phyloP scores from a whole-genome alignment of 2,888 invertebrate genomes.

The Eupithecia exiguata region DNA sequence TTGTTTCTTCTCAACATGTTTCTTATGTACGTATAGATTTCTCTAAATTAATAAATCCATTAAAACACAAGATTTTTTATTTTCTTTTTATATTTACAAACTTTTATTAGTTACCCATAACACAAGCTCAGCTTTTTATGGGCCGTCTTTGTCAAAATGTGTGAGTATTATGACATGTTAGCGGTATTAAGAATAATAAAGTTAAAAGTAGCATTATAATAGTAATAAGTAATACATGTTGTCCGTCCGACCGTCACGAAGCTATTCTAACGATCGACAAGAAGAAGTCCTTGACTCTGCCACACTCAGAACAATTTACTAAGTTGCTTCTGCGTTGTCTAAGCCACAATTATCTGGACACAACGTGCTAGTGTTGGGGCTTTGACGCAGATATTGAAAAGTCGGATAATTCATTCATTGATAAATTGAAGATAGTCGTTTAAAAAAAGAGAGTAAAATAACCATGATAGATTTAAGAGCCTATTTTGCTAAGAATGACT shows the following conservation, averaged over 20 bases:
- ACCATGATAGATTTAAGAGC: background rate
- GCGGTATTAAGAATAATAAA: background rate
- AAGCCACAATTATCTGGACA: conserved; percentile 76
- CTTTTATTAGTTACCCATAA: background rate
- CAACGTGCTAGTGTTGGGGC: conserved; percentile 59
- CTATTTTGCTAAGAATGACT: background rate
- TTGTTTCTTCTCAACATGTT: background rate
- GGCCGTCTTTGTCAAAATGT: background rate
- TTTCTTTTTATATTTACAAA: background rate
- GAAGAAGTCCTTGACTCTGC: conserved; percentile 78
- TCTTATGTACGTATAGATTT: background rate
- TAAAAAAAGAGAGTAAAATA: background rate
- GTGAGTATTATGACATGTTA: background rate
- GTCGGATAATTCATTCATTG: background rate
- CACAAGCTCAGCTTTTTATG: background rate
- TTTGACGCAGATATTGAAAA: background rate
- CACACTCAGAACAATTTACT: conserved; percentile 28
- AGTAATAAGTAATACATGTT: background rate
- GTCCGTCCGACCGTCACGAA: conserved; percentile 32
- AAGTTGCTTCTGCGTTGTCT: conserved; percentile 20
- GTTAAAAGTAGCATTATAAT: background rate
- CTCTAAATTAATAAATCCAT: background rate
- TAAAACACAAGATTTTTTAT: no score
- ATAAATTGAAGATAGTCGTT: background rate
- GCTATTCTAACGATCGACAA: conserved; percentile 46